phyloP scores from a whole-genome alignment of 2,888 invertebrate genomes.

The Sabatieria punctata region DNA sequence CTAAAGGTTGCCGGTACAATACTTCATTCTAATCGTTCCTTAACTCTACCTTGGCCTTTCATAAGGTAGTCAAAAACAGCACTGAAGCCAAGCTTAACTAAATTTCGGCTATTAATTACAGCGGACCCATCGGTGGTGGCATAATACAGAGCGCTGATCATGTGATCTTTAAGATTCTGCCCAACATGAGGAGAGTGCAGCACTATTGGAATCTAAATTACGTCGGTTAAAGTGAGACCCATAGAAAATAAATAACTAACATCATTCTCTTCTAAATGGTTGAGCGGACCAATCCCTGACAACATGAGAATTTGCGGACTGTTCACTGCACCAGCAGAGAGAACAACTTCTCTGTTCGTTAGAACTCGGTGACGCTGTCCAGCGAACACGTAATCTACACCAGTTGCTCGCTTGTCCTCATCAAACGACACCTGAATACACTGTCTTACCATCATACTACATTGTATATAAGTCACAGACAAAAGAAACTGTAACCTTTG shows the following conservation, averaged over 20 bases:
- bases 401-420: neutral
- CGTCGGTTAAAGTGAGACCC: too few relatives aligned
- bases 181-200: neutral
- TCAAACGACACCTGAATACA: neutral
- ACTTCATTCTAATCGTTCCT: too few relatives aligned
- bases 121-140: too few relatives aligned
- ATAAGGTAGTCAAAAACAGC: too few relatives aligned
- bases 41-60: neutral
- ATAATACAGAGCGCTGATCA: too few relatives aligned
- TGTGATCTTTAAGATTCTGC: neutral
- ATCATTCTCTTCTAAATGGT: too few relatives aligned
- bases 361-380: constrained; percentile 26
- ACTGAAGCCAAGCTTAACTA: too few relatives aligned
- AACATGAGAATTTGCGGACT: constrained; percentile 29
- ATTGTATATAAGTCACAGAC: neutral
- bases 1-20: too few relatives aligned
- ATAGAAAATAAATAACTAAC: too few relatives aligned
- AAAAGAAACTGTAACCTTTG: neutral
- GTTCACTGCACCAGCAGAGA: constrained; percentile 29
- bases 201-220: neutral
- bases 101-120: too few relatives aligned
- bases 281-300: constrained; percentile 31
- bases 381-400: constrained; percentile 17
- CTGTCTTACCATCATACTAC: neutral
- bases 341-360: constrained; percentile 25